Percentiles rank a stretch among this genome's conserved stretches.
Evolutionary conservation across 2,797 vertebrate species (phyloP).

Genomic region (Lacerta bilineata): DNA sequence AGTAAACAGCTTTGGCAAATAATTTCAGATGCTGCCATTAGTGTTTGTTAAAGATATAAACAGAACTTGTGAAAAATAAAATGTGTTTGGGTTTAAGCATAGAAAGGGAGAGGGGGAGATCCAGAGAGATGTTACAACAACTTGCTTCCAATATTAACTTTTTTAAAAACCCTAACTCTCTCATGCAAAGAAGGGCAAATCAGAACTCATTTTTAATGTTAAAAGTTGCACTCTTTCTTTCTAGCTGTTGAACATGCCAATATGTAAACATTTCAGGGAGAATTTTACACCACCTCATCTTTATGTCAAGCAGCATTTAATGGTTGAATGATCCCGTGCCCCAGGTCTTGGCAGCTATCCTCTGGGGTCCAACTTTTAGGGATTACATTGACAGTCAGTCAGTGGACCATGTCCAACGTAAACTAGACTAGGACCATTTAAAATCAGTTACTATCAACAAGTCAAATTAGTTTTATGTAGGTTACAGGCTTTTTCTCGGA

Average conservation of each 20-base stretch:
- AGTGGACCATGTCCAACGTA: conserved; percentile 76
- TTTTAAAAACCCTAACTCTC: neutral
- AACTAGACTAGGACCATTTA: conserved; percentile 70
- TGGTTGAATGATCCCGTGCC: conserved; percentile 76
- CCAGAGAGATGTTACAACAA: conserved; percentile 61
- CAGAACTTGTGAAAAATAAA: conserved; percentile 70
- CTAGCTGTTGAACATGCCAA: conserved; percentile 67
- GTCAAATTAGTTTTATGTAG: conserved; percentile 68
- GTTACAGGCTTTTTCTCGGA: conserved; percentile 60
- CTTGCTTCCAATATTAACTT: conserved; percentile 38
- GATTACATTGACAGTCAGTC: conserved; percentile 79
- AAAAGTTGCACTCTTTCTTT: conserved; percentile 54
- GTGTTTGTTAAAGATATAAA: conserved; percentile 82
- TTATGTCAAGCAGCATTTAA: conserved; percentile 81
- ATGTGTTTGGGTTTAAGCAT: conserved; percentile 77
- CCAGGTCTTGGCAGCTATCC: conserved; percentile 79
- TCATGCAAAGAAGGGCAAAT: conserved; percentile 54
- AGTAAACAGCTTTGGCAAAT: conserved; percentile 53
- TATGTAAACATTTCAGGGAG: conserved; percentile 78
- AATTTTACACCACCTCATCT: conserved; percentile 83
- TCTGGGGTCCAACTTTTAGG: conserved; percentile 73
- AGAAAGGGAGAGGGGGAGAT: conserved; percentile 62
- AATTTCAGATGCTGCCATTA: conserved; percentile 79
- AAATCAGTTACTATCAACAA: conserved; percentile 73
- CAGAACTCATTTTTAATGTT: conserved; percentile 63